Percentiles rank a stretch among this genome's conserved stretches.
Evolutionary conservation across 2,113 vertebrate genomes (phyloP).

Genomic region (Pseudorasbora parva): DNA sequence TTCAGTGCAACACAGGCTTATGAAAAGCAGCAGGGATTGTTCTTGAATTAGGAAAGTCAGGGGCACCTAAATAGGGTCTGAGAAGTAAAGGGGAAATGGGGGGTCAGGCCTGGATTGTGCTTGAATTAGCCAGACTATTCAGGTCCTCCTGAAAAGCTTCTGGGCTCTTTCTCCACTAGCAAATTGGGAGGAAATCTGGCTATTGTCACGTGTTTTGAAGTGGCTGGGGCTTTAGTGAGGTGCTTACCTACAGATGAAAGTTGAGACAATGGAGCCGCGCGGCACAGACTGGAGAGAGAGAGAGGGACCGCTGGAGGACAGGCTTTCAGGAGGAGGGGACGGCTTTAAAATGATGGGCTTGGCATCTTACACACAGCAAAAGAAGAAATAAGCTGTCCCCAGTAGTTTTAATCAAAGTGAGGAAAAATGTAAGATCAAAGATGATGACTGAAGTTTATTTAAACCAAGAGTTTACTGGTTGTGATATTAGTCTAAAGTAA

Average conservation of each 20-base stretch:
- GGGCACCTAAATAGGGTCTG: slow-evolving; percentile 82
- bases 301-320: not conserved
- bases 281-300: slow-evolving; percentile 66
- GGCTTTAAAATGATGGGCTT: slow-evolving; percentile 40
- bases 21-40: slow-evolving; percentile 83
- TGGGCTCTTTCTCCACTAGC: slow-evolving; percentile 83
- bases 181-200: slow-evolving; percentile 90
- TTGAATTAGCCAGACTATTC: slow-evolving; percentile 91
- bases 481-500: not conserved
- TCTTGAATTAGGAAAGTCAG: slow-evolving; percentile 91
- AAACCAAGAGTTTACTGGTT: not conserved
- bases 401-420: not conserved
- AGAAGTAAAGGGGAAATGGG: slow-evolving; percentile 82
- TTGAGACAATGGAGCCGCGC: slow-evolving; percentile 76
- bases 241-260: slow-evolving; percentile 85
- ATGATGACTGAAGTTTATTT: not conserved
- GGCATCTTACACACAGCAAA: not conserved
- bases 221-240: slow-evolving; percentile 75
- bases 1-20: slow-evolving; percentile 76
- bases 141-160: slow-evolving; percentile 84
- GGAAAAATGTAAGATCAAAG: not conserved
- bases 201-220: slow-evolving; percentile 87
- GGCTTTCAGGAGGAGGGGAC: not conserved
- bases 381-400: not conserved
- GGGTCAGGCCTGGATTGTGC: slow-evolving; percentile 87